Base-by-base conservation (phyloP, 1,140 invertebrate species). In the Camponotus pennsylvanicus region DNA sequence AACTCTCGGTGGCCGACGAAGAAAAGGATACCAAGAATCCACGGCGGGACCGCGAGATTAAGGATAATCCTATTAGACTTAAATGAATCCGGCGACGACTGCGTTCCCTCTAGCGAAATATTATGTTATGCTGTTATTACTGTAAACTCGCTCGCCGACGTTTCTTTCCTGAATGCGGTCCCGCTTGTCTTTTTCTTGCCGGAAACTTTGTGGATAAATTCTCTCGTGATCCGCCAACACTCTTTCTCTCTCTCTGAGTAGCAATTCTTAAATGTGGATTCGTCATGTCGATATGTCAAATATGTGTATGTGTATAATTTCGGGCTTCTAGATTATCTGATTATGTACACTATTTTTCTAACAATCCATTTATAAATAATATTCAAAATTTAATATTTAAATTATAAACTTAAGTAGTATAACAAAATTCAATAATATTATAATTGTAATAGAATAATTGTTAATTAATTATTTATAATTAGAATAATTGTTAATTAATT, bases 31-130 rank as follows among this genome's bases (percentile, higher is more conserved):
- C 77, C 64, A 69, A 86, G 61, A 79, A 70, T 70, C 70, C 73
- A 32, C 42, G 57, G 69, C 15, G 64, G 64, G 59, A 79, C 57
- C 69, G 57, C 75, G 78, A 90, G 92, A 94, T 94, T 93, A 93
- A 93, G 87, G 92, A 92, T 93, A 93, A 94, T 94, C 93, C 92
- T 93, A 93, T 93, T 94, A 93, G 93, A 94, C 93, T 93, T 89
- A 91, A 93, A 93, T 94, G 93, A 93, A 94, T 93, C 92, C 92
- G 85, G 42, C 42, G 87, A 89, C 89, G 91, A 93, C 92, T 92
- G 92, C 92, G 92, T 92, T 92, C 87, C 85, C 88, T 86, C 87
- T 86, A 77, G 85, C 92, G 90, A 91, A 93, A 92, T 91, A 92
- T 93, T 93, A 93, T 90, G 89, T 89, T 92, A 91, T 87, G 89